Evolutionary conservation across 2,113 vertebrate species (phyloP).

Genomic region (Patagioenas fasciata): DNA sequence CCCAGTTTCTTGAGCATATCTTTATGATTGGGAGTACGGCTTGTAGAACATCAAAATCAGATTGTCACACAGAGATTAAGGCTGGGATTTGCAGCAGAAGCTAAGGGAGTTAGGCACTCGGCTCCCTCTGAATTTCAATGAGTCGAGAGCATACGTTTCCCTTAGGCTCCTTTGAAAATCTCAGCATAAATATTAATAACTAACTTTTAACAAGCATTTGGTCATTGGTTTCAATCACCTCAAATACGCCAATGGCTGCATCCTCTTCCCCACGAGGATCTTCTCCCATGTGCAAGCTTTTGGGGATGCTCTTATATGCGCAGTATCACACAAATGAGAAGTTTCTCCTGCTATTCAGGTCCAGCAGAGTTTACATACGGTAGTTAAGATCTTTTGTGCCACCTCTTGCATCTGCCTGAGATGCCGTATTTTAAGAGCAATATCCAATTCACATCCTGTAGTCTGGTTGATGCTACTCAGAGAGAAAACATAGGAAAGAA

Average conservation of each 20-base stretch:
- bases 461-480: background rate
- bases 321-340: background rate
- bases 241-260: slow-evolving; percentile 4
- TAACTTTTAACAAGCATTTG: slow-evolving; percentile 53
- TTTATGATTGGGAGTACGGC: slow-evolving; percentile 5
- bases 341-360: background rate
- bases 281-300: background rate
- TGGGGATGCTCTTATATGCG: background rate
- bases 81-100: slow-evolving; percentile 42
- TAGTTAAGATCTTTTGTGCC: background rate
- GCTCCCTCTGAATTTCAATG: slow-evolving; percentile 46
- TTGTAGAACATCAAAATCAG: slow-evolving; percentile 62
- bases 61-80: slow-evolving; percentile 55
- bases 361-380: background rate
- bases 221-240: slow-evolving; percentile 46
- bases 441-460: background rate
- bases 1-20: background rate
- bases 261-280: background rate
- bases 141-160: slow-evolving; percentile 12
- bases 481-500: background rate
- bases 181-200: slow-evolving; percentile 51
- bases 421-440: background rate
- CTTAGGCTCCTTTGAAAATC: slow-evolving; percentile 53
- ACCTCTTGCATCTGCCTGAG: background rate
- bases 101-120: slow-evolving; percentile 60